phyloP scores from a whole-genome alignment of 2,113 vertebrate species.

The Lamprologus speciosus region DNA sequence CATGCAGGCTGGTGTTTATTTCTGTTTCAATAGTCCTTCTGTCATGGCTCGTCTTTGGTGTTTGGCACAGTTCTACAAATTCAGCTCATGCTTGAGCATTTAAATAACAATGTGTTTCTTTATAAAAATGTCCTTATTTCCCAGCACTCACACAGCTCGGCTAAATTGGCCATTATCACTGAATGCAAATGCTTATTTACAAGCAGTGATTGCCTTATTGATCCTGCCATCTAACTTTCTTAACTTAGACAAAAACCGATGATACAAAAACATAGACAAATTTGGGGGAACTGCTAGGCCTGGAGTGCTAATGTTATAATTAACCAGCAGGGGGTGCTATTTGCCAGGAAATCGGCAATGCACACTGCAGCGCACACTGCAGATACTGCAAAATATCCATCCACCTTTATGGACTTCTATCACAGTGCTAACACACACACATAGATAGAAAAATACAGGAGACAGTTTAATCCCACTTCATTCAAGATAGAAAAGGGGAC shows the following conservation, averaged over 20 bases:
- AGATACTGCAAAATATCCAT: background rate
- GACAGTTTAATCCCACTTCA: background rate
- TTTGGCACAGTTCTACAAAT: background rate
- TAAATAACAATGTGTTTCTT: background rate
- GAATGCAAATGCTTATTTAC: background rate
- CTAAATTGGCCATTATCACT: background rate
- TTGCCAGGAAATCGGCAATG: background rate
- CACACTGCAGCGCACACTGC: background rate
- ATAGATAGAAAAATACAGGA: background rate
- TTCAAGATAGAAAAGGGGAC: background rate
- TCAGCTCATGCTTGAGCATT: background rate
- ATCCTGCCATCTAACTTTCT: background rate
- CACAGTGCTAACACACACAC: background rate
- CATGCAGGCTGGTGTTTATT: background rate
- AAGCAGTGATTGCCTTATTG: background rate
- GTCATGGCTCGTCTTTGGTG: background rate
- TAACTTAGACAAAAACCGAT: background rate
- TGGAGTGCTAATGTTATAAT: background rate
- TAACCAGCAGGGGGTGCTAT: background rate
- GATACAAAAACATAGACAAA: background rate
- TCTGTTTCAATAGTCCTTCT: background rate
- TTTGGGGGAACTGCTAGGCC: background rate
- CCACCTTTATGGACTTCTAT: background rate
- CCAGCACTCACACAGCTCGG: background rate
- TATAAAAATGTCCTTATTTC: background rate